Percentiles rank a stretch among this genome's conserved stretches.
Evolutionary conservation across 2,888 invertebrate species (phyloP).

Genomic region (Geotrupes spiniger): DNA sequence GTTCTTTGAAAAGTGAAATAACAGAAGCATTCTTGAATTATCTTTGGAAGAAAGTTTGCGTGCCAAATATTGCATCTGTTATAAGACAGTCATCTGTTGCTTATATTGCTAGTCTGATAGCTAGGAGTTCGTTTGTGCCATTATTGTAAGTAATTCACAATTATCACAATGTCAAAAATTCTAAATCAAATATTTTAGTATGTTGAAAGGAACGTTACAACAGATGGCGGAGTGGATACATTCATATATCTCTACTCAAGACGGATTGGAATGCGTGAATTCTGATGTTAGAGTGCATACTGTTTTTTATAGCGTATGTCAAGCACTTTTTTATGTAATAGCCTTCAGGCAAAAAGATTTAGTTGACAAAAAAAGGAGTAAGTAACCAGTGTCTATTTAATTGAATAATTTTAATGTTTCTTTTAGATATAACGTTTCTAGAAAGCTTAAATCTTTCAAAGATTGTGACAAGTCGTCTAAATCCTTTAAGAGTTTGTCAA

Average conservation of each 20-base stretch:
- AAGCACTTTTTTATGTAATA: constrained; percentile 89
- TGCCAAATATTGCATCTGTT: constrained; percentile 62
- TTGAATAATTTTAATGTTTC: constrained; percentile 75
- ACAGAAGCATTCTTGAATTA: constrained; percentile 66
- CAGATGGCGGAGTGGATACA: constrained; percentile 83
- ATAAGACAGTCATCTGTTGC: constrained; percentile 68
- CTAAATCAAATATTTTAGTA: constrained; percentile 48
- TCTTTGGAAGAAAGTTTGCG: constrained; percentile 71
- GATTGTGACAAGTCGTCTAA: constrained; percentile 80
- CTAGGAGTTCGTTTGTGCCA: constrained; percentile 64
- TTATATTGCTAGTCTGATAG: constrained; percentile 73
- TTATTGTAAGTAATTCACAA: constrained; percentile 56
- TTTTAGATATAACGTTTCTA: constrained; percentile 74
- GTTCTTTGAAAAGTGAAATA: constrained; percentile 61
- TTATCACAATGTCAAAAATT: background rate
- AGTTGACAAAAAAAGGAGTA: constrained; percentile 73
- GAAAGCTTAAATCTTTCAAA: constrained; percentile 81
- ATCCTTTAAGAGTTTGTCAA: constrained; percentile 82
- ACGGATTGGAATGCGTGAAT: constrained; percentile 54
- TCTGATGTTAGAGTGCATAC: constrained; percentile 70
- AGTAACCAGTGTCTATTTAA: constrained; percentile 46
- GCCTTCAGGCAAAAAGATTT: constrained; percentile 86
- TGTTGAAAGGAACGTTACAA: constrained; percentile 62
- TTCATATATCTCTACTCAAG: constrained; percentile 71
- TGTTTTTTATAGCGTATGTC: constrained; percentile 90